These are phyloP conservation scores for Cryptotermes secundus DNA, from an alignment of 1,140 invertebrate genomes.

Conservation along the genomic window DNA sequence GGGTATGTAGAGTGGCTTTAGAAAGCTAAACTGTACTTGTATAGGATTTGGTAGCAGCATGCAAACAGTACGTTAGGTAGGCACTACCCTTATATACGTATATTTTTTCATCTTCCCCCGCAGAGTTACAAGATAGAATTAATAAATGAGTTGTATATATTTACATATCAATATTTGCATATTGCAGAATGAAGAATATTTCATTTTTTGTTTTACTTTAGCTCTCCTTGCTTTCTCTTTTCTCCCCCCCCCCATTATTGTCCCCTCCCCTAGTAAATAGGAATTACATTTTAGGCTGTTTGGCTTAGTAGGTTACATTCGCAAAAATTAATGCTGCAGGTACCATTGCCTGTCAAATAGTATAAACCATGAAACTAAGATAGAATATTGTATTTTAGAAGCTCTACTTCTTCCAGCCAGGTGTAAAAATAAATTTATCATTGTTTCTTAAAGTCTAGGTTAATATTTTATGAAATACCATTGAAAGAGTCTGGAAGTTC, in stretches of 20 bases:
- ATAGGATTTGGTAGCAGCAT: not conserved
- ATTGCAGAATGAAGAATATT: not conserved
- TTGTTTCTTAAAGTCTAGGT: not conserved
- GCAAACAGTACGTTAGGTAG: not conserved
- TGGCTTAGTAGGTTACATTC: not conserved
- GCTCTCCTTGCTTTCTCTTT: not conserved
- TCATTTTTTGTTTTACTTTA: not conserved
- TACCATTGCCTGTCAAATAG: not conserved
- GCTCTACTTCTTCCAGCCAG: not conserved
- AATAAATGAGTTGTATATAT: not conserved
- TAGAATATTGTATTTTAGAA: not conserved
- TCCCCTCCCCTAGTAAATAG: not conserved
- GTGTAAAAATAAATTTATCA: not conserved
- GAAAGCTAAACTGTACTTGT: not conserved
- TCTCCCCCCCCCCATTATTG: not conserved
- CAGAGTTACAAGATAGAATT: not conserved
- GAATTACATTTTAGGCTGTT: not conserved
- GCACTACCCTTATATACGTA: not conserved
- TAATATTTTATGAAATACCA: not conserved
- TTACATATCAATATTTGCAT: constrained; percentile 4
- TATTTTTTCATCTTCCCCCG: not conserved
- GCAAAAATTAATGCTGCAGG: not conserved
- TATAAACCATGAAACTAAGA: not conserved
- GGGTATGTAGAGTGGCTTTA: not conserved
- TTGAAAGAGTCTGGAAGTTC: not conserved